Conservation (phyloP, 2,888 invertebrate genomes). For the Drosophila lacicola region DNA sequence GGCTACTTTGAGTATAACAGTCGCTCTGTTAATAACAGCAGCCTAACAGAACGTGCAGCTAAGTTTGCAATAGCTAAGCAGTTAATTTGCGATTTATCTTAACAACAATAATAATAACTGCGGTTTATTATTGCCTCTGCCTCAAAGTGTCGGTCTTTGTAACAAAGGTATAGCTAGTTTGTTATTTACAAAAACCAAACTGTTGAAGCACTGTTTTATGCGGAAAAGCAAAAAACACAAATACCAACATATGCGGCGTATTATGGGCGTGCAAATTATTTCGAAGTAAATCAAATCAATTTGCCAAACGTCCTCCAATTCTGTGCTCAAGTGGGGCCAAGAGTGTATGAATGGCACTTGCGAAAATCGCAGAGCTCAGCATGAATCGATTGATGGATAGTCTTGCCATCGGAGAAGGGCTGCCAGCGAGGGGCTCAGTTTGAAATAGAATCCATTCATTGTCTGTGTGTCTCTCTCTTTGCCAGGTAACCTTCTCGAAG, state of each 20-base stretch:
- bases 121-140: neutral
- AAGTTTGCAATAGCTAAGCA: slow-evolving; percentile 3
- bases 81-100: neutral
- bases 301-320: slow-evolving; percentile 33
- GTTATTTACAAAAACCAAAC: too few species aligned
- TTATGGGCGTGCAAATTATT: slow-evolving; percentile 2
- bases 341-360: slow-evolving; percentile 32
- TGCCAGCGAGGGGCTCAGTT: slow-evolving; percentile 5
- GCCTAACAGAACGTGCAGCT: slow-evolving; percentile 6
- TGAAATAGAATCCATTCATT: slow-evolving; percentile 17
- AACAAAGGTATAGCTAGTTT: slow-evolving; percentile 25
- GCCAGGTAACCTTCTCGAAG: slow-evolving; percentile 89
- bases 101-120: slow-evolving; percentile 4
- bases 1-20: neutral
- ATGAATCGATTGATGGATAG: slow-evolving; percentile 49
- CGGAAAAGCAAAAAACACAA: slow-evolving; percentile 1
- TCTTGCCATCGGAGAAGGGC: slow-evolving; percentile 10
- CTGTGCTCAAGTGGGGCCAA: slow-evolving; percentile 38
- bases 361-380: slow-evolving; percentile 55
- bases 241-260: slow-evolving; percentile 2
- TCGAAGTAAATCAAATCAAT: slow-evolving; percentile 22
- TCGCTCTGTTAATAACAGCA: slow-evolving; percentile 13
- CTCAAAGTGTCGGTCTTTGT: slow-evolving; percentile 44
- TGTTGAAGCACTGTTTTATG: too few species aligned
- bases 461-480: slow-evolving; percentile 26